These are phyloP conservation scores for Hydrolagus affinis DNA, from an alignment of 2,113 vertebrate genomes.

Conservation along the genomic window DNA sequence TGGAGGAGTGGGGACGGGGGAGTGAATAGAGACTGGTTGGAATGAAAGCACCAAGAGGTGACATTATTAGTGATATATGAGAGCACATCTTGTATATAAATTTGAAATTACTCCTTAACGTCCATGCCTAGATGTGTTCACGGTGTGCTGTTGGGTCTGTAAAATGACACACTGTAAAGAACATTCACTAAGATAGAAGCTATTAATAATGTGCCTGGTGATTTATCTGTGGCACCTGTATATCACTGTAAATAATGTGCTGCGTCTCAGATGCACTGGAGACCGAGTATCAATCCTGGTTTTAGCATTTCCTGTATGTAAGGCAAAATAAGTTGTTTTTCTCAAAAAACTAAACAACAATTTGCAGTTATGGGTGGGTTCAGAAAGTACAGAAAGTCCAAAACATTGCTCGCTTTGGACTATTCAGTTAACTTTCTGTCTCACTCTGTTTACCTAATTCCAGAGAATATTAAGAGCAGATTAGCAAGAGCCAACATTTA, in stretches of 20 bases:
- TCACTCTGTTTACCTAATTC: no score
- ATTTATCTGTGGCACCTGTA: slow-evolving; percentile 25
- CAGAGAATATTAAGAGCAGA: no score
- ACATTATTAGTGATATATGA: slow-evolving; percentile 29
- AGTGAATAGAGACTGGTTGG: slow-evolving; percentile 1
- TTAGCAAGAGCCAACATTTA: no score
- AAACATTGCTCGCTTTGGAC: no score
- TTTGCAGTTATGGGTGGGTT: no score
- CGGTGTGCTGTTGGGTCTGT: slow-evolving; percentile 1
- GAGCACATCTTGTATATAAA: slow-evolving; percentile 9
- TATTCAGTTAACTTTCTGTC: no score
- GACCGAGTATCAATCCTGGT: not conserved
- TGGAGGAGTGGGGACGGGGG: no score
- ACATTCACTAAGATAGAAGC: slow-evolving; percentile 15
- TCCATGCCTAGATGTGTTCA: not conserved
- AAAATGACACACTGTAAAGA: slow-evolving; percentile 9
- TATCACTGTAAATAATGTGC: slow-evolving; percentile 28
- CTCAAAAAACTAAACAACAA: no score
- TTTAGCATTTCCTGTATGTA: not conserved
- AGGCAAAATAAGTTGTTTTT: no score
- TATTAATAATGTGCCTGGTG: slow-evolving; percentile 21
- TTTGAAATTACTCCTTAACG: slow-evolving; percentile 21
- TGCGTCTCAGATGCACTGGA: not conserved
- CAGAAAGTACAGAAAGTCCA: no score
- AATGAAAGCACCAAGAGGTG: slow-evolving; percentile 13